Evolutionary conservation across 35 echinoderm and acorn worm genomes (phyloP).

Genomic region (Apostichopus parvimensis): DNA sequence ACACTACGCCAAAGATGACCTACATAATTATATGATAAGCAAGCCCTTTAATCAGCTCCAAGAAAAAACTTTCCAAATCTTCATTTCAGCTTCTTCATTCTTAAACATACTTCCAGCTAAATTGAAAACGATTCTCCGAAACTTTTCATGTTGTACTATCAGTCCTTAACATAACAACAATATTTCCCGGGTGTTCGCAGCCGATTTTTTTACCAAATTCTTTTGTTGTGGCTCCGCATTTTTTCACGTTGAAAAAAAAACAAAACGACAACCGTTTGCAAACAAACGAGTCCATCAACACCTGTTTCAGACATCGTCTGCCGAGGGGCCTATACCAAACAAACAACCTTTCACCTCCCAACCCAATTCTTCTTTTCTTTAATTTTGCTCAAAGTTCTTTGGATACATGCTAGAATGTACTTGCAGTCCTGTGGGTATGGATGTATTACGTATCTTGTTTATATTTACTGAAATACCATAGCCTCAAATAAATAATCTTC

Average conservation of each 20-base stretch:
- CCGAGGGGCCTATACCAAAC: not conserved
- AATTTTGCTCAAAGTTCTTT: not conserved
- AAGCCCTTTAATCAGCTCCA: no score
- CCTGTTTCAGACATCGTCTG: not conserved
- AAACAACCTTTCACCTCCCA: slow-evolving; percentile 20
- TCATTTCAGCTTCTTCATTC: no score
- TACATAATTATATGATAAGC: no score
- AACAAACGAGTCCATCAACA: not conserved
- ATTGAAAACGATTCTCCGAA: no score
- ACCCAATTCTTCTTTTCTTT: not conserved
- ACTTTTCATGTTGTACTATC: no score
- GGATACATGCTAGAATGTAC: not conserved
- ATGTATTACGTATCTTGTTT: not conserved
- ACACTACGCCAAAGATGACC: no score
- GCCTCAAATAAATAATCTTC: not conserved
- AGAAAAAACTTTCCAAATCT: no score
- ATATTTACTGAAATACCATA: not conserved
- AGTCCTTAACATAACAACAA: no score
- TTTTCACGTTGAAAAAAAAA: not conserved
- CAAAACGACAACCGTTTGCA: not conserved
- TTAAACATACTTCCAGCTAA: no score
- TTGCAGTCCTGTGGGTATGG: not conserved
- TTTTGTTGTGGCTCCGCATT: not conserved
- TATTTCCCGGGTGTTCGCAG: no score
- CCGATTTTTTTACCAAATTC: no score